phyloP scores from a whole-genome alignment of 1,140 invertebrate genomes.

The Drosophila ercepeae region DNA sequence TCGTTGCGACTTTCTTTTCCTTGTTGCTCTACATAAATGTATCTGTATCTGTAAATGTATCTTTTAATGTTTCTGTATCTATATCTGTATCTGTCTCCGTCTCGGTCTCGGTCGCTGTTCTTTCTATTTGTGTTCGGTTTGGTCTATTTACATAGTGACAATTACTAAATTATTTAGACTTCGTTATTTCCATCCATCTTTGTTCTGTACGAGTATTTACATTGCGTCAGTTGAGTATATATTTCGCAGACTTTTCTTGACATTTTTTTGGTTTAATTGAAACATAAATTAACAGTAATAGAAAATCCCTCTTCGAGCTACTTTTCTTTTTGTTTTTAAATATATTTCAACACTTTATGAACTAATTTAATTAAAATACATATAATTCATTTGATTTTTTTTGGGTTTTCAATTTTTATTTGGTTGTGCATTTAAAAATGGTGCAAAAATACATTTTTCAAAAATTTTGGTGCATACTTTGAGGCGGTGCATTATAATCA shows the following conservation, averaged over 20 bases:
- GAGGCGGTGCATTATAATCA: conserved; percentile 79
- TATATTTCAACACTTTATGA: conserved; percentile 10
- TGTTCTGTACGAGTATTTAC: conserved; percentile 58
- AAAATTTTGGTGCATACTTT: conserved; percentile 78
- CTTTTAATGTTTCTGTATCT: neutral
- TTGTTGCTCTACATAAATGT: neutral
- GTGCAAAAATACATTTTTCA: conserved; percentile 79
- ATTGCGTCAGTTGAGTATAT: conserved; percentile 57
- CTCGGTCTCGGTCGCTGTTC: conserved; percentile 26
- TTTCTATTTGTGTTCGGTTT: conserved; percentile 21
- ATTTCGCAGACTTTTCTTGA: conserved; percentile 60
- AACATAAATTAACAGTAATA: conserved; percentile 36
- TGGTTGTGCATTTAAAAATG: conserved; percentile 71
- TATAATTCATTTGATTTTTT: conserved; percentile 33
- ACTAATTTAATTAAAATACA: conserved; percentile 56
- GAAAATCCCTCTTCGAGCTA: conserved; percentile 31
- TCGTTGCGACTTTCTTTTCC: conserved; percentile 2
- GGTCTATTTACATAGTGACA: conserved; percentile 72
- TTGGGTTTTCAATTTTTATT: neutral
- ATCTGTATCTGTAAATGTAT: neutral
- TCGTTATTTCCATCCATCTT: conserved; percentile 19
- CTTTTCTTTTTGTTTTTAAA: conserved; percentile 15
- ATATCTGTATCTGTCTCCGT: neutral
- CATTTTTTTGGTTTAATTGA: conserved; percentile 27
- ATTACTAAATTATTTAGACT: conserved; percentile 43